Conservation (phyloP, 1,140 invertebrate genomes). For the Ceratina calcarata region DNA sequence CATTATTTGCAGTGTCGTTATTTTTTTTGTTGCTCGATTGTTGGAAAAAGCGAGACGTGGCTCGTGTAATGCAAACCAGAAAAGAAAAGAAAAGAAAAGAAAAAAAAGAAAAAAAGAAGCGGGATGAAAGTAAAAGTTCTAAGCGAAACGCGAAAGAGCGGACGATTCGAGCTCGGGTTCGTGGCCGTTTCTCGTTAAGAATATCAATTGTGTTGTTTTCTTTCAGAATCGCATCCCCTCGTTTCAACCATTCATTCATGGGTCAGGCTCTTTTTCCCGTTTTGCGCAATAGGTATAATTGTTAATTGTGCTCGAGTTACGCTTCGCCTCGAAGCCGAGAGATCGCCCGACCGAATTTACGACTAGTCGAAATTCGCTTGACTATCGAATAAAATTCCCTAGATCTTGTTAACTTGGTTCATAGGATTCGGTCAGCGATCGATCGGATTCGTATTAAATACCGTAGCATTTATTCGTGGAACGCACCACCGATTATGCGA, state of each 20-base stretch:
- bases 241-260: slow-evolving; percentile 81
- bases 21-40: not conserved
- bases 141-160: not conserved
- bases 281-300: slow-evolving; percentile 80
- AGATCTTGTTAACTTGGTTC: too few species aligned
- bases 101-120: too few species aligned
- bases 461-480: slow-evolving; percentile 1
- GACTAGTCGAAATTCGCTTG: too few species aligned
- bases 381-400: not conserved
- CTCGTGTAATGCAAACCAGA: too few species aligned
- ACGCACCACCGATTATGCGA: slow-evolving; percentile 1
- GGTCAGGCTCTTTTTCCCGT: slow-evolving; percentile 81
- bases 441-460: too few species aligned
- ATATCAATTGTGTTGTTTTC: slow-evolving; percentile 80
- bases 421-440: too few species aligned
- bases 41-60: not conserved
- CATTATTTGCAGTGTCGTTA: not conserved
- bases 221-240: slow-evolving; percentile 81
- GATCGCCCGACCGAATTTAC: not conserved
- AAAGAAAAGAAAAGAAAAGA: slow-evolving; percentile 17
- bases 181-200: slow-evolving; percentile 58
- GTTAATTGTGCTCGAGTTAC: slow-evolving; percentile 39
- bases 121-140: too few species aligned
- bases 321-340: slow-evolving; percentile 21
- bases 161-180: not conserved